Evolutionary conservation across 1,140 invertebrate species (phyloP).

Genomic region (Eurosta solidaginis): DNA sequence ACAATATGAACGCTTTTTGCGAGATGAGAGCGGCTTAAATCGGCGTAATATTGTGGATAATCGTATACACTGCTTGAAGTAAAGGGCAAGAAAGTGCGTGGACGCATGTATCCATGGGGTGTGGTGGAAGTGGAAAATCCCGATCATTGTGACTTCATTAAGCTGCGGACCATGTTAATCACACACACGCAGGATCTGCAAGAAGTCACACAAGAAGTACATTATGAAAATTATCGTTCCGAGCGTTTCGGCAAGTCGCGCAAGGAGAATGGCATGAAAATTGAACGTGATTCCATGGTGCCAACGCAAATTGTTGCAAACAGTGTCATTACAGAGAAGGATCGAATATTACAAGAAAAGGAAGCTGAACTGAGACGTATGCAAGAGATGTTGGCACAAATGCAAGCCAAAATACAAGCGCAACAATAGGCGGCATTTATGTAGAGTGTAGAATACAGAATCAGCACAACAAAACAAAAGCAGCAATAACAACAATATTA

Average conservation of each 20-base stretch:
- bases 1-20: conserved; percentile 88
- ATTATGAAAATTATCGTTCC: conserved; percentile 95
- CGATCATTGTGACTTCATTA: conserved; percentile 98
- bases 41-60: conserved; percentile 90
- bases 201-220: conserved; percentile 93
- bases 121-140: conserved; percentile 98
- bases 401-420: conserved; percentile 90
- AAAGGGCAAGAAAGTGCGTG: conserved; percentile 86
- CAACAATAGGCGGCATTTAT: conserved; percentile 54
- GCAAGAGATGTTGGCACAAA: conserved; percentile 93
- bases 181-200: conserved; percentile 96
- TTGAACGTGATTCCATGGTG: conserved; percentile 45
- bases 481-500: neutral
- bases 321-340: conserved; percentile 70
- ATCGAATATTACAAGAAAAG: conserved; percentile 85
- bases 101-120: conserved; percentile 97
- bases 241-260: conserved; percentile 79
- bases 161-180: conserved; percentile 95
- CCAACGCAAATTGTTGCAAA: conserved; percentile 40
- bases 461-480: neutral
- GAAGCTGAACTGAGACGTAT: conserved; percentile 88
- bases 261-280: conserved; percentile 54
- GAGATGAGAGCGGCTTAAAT: conserved; percentile 90
- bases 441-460: neutral
- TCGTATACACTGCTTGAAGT: no score